Evolutionary conservation across 2,888 invertebrate genomes (phyloP), one percentile per base, ranked within the genome.

Genomic region (Nysson spinosus): DNA sequence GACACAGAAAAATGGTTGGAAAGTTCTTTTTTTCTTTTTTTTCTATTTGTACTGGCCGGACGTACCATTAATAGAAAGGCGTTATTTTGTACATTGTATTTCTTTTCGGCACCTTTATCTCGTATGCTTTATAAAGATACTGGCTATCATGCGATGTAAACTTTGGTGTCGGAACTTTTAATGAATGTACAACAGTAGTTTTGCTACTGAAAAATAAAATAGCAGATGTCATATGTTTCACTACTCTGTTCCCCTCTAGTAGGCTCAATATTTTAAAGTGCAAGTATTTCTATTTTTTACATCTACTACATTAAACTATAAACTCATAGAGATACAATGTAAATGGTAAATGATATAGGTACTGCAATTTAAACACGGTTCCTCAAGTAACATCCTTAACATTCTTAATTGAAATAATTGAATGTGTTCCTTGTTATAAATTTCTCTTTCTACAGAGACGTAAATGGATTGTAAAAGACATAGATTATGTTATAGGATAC

Each of bases 11-110:
- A 16, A 54, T 46, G 51, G n/a, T 40, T 37, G 39, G 14, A 61
- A 54, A 56, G 44, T 70, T 35, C 57, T 51, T 50, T 57, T 55
- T 35, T 60, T 19, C 20, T 30, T 42, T 24, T 28, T 40, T 17
- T 39, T 17, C 11, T 30, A 43, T 55, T 65, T 16, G 32, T 39
- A 60, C 30, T 19, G 22, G 24, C 26, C 30, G 14, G 16, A 39
- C 19, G 44, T 55, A 54, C 26, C 46, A 64, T 17, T 39, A 63
- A 42, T 58, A 58, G 57, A 42, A 64, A 70, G 68, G 68, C 61
- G 69, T 70, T 52, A 51, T 64, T 68, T 68, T 70, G 56, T 65
- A 62, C 56, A 61, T 55, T 40, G 56, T 72, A 58, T 65, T 49
- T n/a, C 42, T 57, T 69, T 51, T 42, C 46, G 26, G 35, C 49